Percentiles rank a stretch among this genome's conserved stretches.
phyloP scores from a whole-genome alignment of 2,797 vertebrate species.

The Hozukius guyotensis region DNA sequence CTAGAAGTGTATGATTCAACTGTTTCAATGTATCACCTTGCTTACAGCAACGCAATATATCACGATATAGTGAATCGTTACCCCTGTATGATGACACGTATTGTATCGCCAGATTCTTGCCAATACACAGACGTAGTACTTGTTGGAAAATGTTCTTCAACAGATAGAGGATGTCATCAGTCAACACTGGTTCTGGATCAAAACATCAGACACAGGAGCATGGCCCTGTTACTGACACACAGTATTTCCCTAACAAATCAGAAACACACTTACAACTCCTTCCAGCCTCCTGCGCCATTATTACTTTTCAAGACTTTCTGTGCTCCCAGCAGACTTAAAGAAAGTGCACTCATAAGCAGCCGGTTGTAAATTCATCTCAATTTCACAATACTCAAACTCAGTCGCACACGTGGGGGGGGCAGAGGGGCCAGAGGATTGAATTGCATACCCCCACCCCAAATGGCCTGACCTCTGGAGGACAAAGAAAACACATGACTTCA shows the following conservation, averaged over 20 bases:
- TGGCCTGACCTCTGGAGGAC: conserved; percentile 39
- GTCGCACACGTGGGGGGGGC: not conserved
- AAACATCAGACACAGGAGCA: not conserved
- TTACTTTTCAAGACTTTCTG: conserved; percentile 56
- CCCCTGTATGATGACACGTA: too few species aligned
- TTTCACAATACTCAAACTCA: conserved; percentile 34
- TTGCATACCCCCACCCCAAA: conserved; percentile 25
- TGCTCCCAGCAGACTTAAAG: conserved; percentile 26
- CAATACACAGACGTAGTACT: too few species aligned
- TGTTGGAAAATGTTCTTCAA: not conserved
- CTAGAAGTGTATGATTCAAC: too few species aligned
- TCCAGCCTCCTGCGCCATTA: conserved; percentile 25
- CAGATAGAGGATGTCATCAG: not conserved
- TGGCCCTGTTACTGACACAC: not conserved
- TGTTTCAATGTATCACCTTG: too few species aligned
- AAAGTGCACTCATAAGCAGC: conserved; percentile 17
- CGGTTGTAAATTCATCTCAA: conserved; percentile 31
- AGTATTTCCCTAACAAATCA: not conserved
- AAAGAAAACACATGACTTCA: conserved; percentile 67
- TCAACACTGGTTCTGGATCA: not conserved
- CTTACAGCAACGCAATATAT: too few species aligned
- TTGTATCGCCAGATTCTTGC: too few species aligned
- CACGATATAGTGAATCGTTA: too few species aligned
- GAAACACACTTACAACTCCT: not conserved
- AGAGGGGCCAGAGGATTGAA: conserved; percentile 29